Percentiles rank a stretch among this genome's conserved stretches.
Conservation (phyloP, 2,113 vertebrate species). For the Pseudorasbora parva region DNA sequence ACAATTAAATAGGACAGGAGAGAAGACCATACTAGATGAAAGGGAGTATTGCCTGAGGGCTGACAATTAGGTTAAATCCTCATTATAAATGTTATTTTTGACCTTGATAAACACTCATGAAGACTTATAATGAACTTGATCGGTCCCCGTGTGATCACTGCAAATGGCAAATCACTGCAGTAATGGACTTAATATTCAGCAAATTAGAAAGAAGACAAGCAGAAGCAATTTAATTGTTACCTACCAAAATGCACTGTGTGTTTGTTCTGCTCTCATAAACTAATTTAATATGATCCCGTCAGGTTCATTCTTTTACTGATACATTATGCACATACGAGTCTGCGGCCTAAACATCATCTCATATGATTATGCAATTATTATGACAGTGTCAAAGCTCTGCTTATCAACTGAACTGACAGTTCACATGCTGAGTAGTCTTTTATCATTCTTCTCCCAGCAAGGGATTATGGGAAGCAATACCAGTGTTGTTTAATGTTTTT, state of each 20-base stretch:
- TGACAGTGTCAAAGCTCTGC: slow-evolving; percentile 15
- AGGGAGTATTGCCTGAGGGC: background rate
- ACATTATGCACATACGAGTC: background rate
- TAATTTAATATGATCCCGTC: slow-evolving; percentile 2
- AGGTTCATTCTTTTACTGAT: background rate
- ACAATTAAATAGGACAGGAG: background rate
- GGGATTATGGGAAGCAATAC: slow-evolving; percentile 14
- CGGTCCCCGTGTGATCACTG: slow-evolving; percentile 9
- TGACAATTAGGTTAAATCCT: slow-evolving; percentile 51
- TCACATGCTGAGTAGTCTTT: slow-evolving; percentile 7
- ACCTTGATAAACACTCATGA: slow-evolving; percentile 45
- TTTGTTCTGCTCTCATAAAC: background rate
- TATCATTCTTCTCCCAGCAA: slow-evolving; percentile 26
- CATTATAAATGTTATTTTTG: slow-evolving; percentile 48
- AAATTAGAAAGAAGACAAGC: background rate
- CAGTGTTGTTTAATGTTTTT: slow-evolving; percentile 11
- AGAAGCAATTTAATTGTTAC: background rate
- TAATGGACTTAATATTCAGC: slow-evolving; percentile 49
- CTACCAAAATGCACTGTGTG: background rate
- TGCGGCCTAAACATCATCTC: background rate
- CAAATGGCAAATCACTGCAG: slow-evolving; percentile 22
- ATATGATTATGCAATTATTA: background rate
- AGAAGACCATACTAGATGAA: background rate
- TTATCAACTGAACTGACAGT: slow-evolving; percentile 21
- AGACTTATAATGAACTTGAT: slow-evolving; percentile 41